Conservation (phyloP, 2,797 vertebrate genomes). For the Aplochiton taeniatus region DNA sequence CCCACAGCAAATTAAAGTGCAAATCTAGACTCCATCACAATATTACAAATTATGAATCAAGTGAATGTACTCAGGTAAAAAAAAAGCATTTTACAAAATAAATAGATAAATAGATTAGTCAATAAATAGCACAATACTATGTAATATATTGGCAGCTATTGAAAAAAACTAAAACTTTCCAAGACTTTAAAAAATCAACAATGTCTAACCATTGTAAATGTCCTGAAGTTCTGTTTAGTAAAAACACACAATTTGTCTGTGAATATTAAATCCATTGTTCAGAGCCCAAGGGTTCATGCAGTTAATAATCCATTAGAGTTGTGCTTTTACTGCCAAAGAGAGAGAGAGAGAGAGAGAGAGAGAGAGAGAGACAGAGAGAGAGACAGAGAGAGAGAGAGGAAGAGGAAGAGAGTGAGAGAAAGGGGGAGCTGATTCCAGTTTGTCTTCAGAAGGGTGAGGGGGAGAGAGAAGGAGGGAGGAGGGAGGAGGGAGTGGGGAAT, state of each 20-base stretch:
- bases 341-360: conserved; percentile 13
- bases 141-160: too few relatives aligned
- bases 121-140: too few relatives aligned
- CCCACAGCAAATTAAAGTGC: conserved; percentile 75
- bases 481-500: background rate
- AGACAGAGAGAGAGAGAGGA: conserved; percentile 5
- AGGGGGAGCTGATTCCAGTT: background rate
- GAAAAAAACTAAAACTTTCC: too few relatives aligned
- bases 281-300: background rate
- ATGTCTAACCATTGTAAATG: background rate
- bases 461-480: background rate
- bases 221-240: too few relatives aligned
- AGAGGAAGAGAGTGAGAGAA: background rate
- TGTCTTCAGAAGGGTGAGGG: background rate
- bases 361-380: conserved; percentile 18
- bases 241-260: too few relatives aligned
- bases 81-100: conserved; percentile 73
- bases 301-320: background rate
- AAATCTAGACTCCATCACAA: conserved; percentile 64
- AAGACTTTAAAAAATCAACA: background rate
- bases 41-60: conserved; percentile 52
- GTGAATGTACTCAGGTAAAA: conserved; percentile 50
- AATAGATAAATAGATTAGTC: conserved; percentile 59
- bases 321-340: conserved; percentile 7
- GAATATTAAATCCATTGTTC: too few relatives aligned